Evolutionary conservation across 2,797 vertebrate species (phyloP).

Genomic region (Enteromius paludinosus): DNA sequence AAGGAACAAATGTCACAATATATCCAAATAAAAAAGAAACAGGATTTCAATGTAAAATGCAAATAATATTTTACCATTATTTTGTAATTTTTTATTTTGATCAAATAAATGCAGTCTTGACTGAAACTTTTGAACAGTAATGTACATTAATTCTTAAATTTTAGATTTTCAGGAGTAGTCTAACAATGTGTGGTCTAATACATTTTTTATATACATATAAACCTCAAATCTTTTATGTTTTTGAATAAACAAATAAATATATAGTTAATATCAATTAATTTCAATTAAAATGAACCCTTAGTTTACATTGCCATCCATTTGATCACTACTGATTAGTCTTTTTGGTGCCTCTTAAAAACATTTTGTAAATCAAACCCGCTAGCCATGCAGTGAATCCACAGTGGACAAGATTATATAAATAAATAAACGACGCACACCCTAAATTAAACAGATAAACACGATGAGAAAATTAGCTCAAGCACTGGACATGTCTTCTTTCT

Average conservation of each 20-base stretch:
- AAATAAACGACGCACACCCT: neutral
- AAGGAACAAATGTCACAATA: neutral
- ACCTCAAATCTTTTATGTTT: neutral
- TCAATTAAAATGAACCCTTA: neutral
- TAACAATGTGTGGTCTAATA: neutral
- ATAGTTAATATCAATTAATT: neutral
- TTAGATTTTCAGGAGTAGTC: neutral
- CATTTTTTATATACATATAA: neutral
- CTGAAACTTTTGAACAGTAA: neutral
- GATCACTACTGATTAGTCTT: neutral
- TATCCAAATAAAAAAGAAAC: neutral
- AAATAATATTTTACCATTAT: neutral
- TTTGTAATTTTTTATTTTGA: neutral
- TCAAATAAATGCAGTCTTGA: neutral
- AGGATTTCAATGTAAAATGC: neutral
- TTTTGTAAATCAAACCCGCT: neutral
- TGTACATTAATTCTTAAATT: no score
- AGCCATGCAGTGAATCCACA: neutral
- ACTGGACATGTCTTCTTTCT: constrained; percentile 25
- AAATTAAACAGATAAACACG: constrained; percentile 47
- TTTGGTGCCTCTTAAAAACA: constrained; percentile 1
- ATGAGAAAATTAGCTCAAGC: constrained; percentile 58
- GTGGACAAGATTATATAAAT: constrained; percentile 6
- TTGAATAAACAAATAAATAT: neutral
- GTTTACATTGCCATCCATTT: neutral